Conservation (phyloP, 2,113 vertebrate species). For the Vireo altiloquus region DNA sequence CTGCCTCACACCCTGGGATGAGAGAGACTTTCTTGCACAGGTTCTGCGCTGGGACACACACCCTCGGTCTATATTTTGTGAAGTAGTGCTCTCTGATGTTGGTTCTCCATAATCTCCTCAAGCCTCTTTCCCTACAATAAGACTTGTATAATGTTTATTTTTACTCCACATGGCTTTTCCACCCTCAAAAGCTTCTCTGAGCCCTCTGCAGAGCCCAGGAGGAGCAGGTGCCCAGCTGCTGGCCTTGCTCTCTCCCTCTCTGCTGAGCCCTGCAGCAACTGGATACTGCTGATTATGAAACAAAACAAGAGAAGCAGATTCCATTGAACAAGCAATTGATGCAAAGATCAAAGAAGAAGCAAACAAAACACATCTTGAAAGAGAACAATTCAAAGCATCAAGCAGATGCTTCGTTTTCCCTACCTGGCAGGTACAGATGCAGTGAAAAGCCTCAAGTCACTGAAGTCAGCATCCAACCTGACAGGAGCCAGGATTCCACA, state of each 20-base stretch:
- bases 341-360: conserved; percentile 12
- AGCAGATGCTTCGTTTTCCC: background rate
- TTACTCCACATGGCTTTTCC: background rate
- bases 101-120: background rate
- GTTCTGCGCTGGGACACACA: rapidly evolving
- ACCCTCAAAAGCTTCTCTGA: background rate
- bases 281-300: background rate
- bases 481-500: background rate
- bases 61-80: background rate
- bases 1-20: background rate
- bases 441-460: background rate
- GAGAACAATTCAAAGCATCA: background rate
- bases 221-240: background rate
- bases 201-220: background rate
- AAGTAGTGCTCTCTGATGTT: background rate
- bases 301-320: background rate
- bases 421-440: background rate
- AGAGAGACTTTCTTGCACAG: background rate
- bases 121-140: background rate
- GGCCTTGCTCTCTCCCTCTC: background rate
- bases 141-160: background rate
- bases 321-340: background rate
- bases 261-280: rapidly evolving
- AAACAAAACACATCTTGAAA: background rate
- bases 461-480: background rate